Conservation (phyloP, 2,888 invertebrate species). For the Pristionchus maxplancki region DNA sequence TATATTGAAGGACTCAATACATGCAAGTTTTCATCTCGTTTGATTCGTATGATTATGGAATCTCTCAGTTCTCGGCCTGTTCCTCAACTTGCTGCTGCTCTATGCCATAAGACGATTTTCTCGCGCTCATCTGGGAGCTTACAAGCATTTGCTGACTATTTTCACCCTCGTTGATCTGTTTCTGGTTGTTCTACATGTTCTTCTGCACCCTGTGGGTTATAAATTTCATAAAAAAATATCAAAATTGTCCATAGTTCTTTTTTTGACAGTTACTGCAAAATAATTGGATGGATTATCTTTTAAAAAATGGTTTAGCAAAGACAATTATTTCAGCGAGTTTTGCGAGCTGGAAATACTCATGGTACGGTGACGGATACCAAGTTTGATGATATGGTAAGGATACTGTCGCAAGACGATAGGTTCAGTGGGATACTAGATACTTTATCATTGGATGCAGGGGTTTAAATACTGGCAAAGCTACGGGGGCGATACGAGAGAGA, state of each 20-base stretch:
- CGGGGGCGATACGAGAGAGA: too few species aligned
- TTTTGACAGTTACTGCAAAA: too few species aligned
- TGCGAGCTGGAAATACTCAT: background rate
- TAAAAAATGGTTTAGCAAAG: too few species aligned
- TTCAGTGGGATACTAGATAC: too few species aligned
- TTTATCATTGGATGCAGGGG: too few species aligned
- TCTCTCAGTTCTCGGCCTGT: background rate
- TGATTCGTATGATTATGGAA: background rate
- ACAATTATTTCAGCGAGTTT: background rate
- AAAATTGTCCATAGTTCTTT: too few species aligned
- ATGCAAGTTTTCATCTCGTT: background rate
- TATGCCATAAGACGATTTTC: background rate
- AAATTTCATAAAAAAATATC: too few species aligned
- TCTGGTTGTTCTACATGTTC: background rate
- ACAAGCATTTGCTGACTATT: background rate
- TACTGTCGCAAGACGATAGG: too few species aligned
- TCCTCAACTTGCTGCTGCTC: background rate
- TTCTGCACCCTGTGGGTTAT: background rate
- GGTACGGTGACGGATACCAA: background rate
- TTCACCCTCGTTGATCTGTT: background rate
- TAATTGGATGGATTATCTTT: too few species aligned
- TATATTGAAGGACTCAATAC: background rate
- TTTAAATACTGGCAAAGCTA: too few species aligned
- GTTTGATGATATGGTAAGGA: too few species aligned
- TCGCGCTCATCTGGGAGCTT: background rate